Evolutionary conservation across 2,888 invertebrate species (phyloP).

Genomic region (Gasteruption jaculator): DNA sequence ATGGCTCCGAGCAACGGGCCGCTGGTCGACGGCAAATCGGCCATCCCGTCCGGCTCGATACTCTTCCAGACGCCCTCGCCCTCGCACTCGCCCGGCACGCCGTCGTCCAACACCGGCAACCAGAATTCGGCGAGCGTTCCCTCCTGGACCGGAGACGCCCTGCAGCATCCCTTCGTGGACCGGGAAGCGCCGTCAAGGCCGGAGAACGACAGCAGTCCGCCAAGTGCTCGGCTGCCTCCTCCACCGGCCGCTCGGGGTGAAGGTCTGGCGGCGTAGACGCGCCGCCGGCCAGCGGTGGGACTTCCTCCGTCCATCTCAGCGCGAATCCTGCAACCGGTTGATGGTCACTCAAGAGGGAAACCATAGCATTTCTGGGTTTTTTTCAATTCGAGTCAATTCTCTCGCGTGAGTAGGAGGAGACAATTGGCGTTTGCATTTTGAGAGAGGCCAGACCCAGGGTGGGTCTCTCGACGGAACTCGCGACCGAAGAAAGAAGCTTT

Average conservation of each 20-base stretch:
- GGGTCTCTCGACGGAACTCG: too few species aligned
- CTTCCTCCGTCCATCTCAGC: constrained; percentile 1
- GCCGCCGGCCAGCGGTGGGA: neutral
- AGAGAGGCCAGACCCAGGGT: too few species aligned
- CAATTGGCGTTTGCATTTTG: too few species aligned
- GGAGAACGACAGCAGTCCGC: constrained; percentile 47
- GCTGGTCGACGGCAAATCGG: constrained; percentile 34
- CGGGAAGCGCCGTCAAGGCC: constrained; percentile 51
- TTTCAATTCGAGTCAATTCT: too few species aligned
- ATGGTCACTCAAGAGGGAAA: too few species aligned
- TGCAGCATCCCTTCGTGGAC: constrained; percentile 58
- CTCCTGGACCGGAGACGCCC: constrained; percentile 53
- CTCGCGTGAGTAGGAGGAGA: too few species aligned
- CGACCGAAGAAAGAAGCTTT: too few species aligned
- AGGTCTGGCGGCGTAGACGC: constrained; percentile 64
- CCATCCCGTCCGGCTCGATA: constrained; percentile 45
- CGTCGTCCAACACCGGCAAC: constrained; percentile 43
- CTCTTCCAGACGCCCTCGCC: constrained; percentile 48
- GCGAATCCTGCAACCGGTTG: constrained; percentile 1
- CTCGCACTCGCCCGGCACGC: constrained; percentile 50
- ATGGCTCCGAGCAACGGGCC: constrained; percentile 51
- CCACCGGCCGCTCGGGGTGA: constrained; percentile 64
- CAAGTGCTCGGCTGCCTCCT: constrained; percentile 57
- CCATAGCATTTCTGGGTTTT: too few species aligned
- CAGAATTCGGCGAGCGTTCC: constrained; percentile 53